Base-by-base conservation (phyloP, 2,888 invertebrate species). In the Parascotia fuliginaria region DNA sequence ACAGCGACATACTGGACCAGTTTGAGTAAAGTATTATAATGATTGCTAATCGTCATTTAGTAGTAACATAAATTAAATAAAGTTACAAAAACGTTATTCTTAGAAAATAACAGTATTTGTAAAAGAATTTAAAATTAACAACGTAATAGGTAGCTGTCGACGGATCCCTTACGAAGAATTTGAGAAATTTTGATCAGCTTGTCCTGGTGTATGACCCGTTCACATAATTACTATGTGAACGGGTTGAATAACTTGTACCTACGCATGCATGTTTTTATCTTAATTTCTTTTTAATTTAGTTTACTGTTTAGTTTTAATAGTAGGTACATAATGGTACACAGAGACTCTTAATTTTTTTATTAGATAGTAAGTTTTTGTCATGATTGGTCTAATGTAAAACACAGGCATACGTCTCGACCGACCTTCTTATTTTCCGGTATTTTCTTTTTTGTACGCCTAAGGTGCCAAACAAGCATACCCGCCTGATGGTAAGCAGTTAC, bases 361-460 rank as follows among this genome's bases (percentile, higher is more conserved):
- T n/a, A n/a, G n/a, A n/a, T n/a, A n/a, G n/a, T n/a, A n/a, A n/a
- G n/a, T n/a, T n/a, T 19, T 19, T 19, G 19, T 19, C 5, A 19
- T 19, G 5, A 19, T 19, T 5, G 5, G 19, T 2, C 19, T n/a
- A 19, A 19, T 5, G 19, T 5, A 19, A 3, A 19, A 19, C 19
- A 19, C 5, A 58, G 28, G 36, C 13, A 32, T 44, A 45, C 31
- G 14, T 31, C 4, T 1, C 1, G 24, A 6, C 6, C 31, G 56
- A 39, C 62, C 66, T 65, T 65, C 42, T 47, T 51, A 47, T 52
- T 54, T 65, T 52, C 61, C 61, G 53, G 54, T 43, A 42, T 47
- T 29, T 19, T 19, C n/a, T n/a, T n/a, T n/a, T n/a, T n/a, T n/a
- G n/a, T n/a, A n/a, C n/a, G n/a, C n/a, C n/a, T n/a, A n/a, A n/a